A percentile compares a stretch with the other conserved stretches of the same genome.
Conservation (phyloP, 2,113 vertebrate species). For the Tylochromis polylepis region DNA sequence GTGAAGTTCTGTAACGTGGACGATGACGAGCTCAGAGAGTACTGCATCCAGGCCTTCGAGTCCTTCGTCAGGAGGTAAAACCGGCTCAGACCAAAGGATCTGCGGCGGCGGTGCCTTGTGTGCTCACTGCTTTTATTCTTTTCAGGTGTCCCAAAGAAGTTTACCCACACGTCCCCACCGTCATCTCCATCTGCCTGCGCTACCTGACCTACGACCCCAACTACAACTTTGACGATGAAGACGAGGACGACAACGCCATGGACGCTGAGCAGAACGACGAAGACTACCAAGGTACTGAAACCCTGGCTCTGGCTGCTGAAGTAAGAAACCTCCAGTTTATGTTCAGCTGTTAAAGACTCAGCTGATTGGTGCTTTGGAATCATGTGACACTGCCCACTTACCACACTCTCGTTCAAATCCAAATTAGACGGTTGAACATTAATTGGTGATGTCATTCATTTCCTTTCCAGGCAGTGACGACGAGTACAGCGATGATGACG, state of each 20-base stretch:
- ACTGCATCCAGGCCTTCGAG: constrained; percentile 99
- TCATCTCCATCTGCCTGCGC: constrained; percentile 97
- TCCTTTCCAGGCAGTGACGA: constrained; percentile 86
- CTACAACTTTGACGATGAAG: constrained; percentile 98
- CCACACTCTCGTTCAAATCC: not conserved
- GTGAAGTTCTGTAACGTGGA: constrained; percentile 99
- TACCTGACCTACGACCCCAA: constrained; percentile 99
- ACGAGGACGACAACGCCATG: constrained; percentile 98
- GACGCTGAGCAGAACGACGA: constrained; percentile 95
- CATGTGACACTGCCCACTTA: not conserved
- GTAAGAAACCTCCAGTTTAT: not conserved
- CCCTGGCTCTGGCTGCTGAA: not conserved
- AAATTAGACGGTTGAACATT: not conserved
- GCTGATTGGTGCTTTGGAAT: not conserved
- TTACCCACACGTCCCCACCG: constrained; percentile 93
- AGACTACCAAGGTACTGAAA: constrained; percentile 89
- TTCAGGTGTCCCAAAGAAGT: constrained; percentile 97
- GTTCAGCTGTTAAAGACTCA: not conserved
- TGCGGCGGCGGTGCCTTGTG: not conserved
- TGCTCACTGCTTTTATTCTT: not conserved
- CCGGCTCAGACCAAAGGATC: not conserved
- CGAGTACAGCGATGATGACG: constrained; percentile 97
- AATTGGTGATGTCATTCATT: not conserved
- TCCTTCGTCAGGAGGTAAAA: constrained; percentile 92
- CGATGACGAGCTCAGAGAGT: constrained; percentile 94